These are phyloP conservation scores for Nylanderia fulva DNA, from an alignment of 1,140 invertebrate species.

Conservation along the genomic window DNA sequence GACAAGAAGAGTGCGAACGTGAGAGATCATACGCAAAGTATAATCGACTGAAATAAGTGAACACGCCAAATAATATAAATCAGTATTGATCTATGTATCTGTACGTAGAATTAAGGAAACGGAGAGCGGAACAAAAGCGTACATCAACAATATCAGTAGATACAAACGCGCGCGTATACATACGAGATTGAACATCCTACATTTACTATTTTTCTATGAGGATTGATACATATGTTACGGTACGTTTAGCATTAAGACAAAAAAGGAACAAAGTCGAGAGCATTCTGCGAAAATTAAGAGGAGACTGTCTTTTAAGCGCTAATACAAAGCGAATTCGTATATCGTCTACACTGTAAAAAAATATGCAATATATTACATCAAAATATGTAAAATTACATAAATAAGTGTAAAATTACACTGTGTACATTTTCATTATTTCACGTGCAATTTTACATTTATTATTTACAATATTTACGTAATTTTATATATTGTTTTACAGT, in stretches of 20 bases:
- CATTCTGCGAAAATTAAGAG: neutral
- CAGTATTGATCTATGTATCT: constrained; percentile 79
- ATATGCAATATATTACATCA: no score
- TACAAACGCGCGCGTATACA: neutral
- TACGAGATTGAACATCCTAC: constrained; percentile 11
- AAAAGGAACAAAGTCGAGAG: neutral
- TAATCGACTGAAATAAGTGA: constrained; percentile 70
- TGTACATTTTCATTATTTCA: no score
- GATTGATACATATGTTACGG: neutral
- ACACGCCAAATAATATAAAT: constrained; percentile 81
- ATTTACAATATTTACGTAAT: no score
- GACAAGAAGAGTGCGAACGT: constrained; percentile 2
- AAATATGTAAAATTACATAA: no score
- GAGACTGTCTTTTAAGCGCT: neutral
- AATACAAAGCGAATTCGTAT: constrained; percentile 7
- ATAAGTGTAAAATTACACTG: no score
- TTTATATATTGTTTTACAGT: no score
- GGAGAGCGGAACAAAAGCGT: constrained; percentile 17
- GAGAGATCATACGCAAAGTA: constrained; percentile 6
- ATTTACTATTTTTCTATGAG: constrained; percentile 56
- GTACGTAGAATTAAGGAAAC: constrained; percentile 64
- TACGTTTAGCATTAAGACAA: neutral
- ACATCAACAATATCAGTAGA: constrained; percentile 20
- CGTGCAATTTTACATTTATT: no score
- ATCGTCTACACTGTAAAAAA: constrained; percentile 40